These are phyloP conservation scores for Malurus leucopterus DNA, from an alignment of 2,797 vertebrate species.

Conservation along the genomic window DNA sequence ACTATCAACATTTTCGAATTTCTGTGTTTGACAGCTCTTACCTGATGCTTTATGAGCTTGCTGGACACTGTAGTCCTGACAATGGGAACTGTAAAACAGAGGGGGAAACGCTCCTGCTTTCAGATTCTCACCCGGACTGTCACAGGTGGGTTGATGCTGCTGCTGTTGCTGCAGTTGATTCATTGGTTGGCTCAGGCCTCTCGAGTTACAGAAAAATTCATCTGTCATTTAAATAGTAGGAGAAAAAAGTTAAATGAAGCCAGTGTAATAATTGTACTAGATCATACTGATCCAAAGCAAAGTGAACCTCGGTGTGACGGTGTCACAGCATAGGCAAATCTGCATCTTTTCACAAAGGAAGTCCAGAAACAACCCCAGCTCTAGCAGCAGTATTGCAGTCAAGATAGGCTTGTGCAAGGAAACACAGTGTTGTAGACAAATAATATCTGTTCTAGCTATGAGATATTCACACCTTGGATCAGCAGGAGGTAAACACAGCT, in stretches of 20 bases:
- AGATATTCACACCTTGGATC: not conserved
- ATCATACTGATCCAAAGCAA: not conserved
- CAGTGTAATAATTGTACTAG: not conserved
- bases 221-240: slow-evolving; percentile 62
- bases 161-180: slow-evolving; percentile 43
- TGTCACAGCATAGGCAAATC: not conserved
- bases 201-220: slow-evolving; percentile 67
- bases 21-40: slow-evolving; percentile 40
- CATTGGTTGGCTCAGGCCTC: slow-evolving; percentile 59
- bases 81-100: slow-evolving; percentile 72
- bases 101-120: slow-evolving; percentile 68
- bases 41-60: slow-evolving; percentile 79
- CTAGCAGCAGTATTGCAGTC: not conserved
- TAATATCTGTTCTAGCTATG: not conserved
- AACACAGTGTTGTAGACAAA: not conserved
- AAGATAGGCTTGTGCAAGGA: not conserved
- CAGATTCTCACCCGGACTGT: slow-evolving; percentile 34
- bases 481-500: not conserved
- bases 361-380: not conserved
- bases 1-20: not conserved
- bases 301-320: rapidly evolving
- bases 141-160: slow-evolving; percentile 7
- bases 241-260: not conserved
- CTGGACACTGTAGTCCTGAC: slow-evolving; percentile 75
- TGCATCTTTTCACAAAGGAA: not conserved